Evolutionary conservation across 1,140 invertebrate species (phyloP), one percentile per base, ranked within the genome.

Genomic region (Drosophila ohnishii): DNA sequence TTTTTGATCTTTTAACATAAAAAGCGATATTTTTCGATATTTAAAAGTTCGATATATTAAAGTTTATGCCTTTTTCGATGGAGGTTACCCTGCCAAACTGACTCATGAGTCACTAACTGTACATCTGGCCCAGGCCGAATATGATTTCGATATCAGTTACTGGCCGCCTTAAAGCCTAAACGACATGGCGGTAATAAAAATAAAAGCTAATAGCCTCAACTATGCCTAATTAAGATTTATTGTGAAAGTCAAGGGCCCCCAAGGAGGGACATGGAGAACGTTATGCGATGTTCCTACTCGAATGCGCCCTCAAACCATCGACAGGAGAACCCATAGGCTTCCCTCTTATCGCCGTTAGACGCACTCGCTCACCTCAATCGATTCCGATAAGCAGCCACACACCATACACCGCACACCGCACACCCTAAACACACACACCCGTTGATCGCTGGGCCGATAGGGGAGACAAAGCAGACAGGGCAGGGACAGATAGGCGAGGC

Each of bases 151-250:
- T 71, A 71, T 72, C 66, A 44, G 69, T 71, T 59, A 71, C 42
- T 71, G 66, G 66, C n/a, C 55, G 39, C 22, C 37, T n/a, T 39
- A 48, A 47, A 28, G 42, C 53, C 25, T 9, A 51, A 30, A 40
- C 10, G 3, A 5, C 30, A 5, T 16, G 28, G 7, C 25, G 28
- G 35, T 42, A 70, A 51, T 63, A 61, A 60, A 39, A 63, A 60
- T 48, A 66, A 50, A 64, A 42, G 53, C 34, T 55, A 78, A 72
- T 35, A 62, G 61, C 45, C 34, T 44, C 50, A 79, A 75, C 63
- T 66, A 51, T 64, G 56, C 65, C 50, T 67, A 84, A 84, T 80
- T 77, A 65, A 84, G 80, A 84, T 77, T 76, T 80, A 80, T 77
- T 76, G 61, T 61, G 30, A 84, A 73, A 65, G 80, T 80, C 80